Evolutionary conservation across 2,797 vertebrate species (phyloP).

Genomic region (Chloroceryle amazona): DNA sequence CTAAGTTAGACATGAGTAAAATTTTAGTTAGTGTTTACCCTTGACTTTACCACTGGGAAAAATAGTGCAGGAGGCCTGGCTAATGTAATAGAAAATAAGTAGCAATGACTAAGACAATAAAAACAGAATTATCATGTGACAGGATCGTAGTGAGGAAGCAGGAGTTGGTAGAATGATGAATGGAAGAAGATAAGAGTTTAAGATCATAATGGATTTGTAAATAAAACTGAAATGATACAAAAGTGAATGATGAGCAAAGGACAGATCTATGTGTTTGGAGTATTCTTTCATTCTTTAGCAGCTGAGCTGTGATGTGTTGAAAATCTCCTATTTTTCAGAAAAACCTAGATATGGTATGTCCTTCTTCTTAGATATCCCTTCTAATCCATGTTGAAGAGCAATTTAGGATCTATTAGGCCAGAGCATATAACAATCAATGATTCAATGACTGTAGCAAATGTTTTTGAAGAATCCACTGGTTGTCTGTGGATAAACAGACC

Average conservation of each 20-base stretch:
- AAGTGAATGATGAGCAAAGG: not conserved
- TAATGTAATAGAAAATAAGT: not conserved
- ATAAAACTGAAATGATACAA: not conserved
- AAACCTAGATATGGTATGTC: not conserved
- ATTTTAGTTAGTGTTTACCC: not conserved
- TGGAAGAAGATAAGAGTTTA: not conserved
- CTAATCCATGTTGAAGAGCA: not conserved
- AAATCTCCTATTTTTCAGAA: not conserved
- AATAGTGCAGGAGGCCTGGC: not conserved
- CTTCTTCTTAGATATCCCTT: not conserved
- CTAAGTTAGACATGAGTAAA: not conserved
- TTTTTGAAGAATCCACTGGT: not conserved
- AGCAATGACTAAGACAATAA: not conserved
- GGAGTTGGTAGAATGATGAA: not conserved
- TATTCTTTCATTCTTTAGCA: not conserved
- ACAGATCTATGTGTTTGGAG: not conserved
- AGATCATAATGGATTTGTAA: not conserved
- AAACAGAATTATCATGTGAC: not conserved
- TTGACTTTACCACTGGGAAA: not conserved
- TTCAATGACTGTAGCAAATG: not conserved
- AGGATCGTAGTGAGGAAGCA: not conserved
- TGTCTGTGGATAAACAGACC: not conserved
- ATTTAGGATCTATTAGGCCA: not conserved
- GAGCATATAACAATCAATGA: not conserved
- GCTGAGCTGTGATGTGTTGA: not conserved